Evolutionary conservation across 2,113 vertebrate species (phyloP).

Genomic region (Orthochromis malagaraziensis): DNA sequence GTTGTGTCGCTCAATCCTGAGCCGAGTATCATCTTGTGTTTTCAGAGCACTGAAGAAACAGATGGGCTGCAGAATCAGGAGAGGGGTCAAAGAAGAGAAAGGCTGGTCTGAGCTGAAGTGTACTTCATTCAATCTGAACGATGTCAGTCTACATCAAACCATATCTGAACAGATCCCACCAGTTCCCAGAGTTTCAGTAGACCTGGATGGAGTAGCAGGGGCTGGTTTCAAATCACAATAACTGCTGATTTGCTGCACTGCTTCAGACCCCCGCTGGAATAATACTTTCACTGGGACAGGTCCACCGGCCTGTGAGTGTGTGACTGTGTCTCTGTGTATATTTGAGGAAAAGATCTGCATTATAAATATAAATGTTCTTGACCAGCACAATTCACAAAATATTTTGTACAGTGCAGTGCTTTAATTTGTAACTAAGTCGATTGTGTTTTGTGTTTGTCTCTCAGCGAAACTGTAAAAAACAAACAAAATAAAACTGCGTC

Average conservation of each 20-base stretch:
- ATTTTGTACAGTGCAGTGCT: conserved; percentile 31
- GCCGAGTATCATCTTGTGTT: neutral
- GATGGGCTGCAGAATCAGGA: neutral
- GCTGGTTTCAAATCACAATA: neutral
- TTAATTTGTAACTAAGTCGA: neutral
- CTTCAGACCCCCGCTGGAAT: conserved; percentile 2
- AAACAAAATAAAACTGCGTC: neutral
- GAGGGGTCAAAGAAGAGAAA: neutral
- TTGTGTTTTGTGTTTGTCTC: neutral
- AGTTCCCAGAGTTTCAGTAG: neutral
- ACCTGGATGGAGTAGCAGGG: neutral
- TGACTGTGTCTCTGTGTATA: neutral
- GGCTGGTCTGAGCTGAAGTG: conserved; percentile 19
- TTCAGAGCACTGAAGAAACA: conserved; percentile 4
- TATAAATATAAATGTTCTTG: conserved; percentile 20
- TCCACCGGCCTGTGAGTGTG: neutral
- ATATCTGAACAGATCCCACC: neutral
- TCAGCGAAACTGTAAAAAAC: neutral
- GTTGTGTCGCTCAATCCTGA: neutral
- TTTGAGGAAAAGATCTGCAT: neutral
- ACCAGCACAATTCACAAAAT: conserved; percentile 31
- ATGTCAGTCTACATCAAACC: conserved; percentile 12
- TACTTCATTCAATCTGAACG: neutral
- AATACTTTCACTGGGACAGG: neutral
- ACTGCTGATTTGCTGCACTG: neutral